phyloP scores from a whole-genome alignment of 2,888 invertebrate species.

The Endotricha flammealis region DNA sequence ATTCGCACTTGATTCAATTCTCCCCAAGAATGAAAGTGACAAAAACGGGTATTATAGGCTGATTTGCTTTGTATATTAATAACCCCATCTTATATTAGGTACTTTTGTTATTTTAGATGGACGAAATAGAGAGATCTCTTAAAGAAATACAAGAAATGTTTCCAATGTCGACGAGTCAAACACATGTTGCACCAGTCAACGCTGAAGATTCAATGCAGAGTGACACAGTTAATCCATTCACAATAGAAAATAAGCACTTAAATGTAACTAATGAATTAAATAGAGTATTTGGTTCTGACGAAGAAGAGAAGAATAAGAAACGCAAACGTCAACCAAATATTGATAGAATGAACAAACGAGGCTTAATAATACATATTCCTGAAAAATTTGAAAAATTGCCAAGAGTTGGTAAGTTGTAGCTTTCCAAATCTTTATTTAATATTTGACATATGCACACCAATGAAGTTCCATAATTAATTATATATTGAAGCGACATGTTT shows the following conservation, averaged over 20 bases:
- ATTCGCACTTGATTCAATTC: too few relatives aligned
- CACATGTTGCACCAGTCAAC: conserved; percentile 13
- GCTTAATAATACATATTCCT: conserved; percentile 24
- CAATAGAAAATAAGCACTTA: conserved; percentile 31
- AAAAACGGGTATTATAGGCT: not conserved
- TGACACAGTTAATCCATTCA: conserved; percentile 16
- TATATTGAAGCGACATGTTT: conserved; percentile 2
- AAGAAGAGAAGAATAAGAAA: conserved; percentile 18
- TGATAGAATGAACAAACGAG: conserved; percentile 17
- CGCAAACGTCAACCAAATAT: not conserved
- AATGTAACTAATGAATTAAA: conserved; percentile 34
- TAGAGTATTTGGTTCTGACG: conserved; percentile 36
- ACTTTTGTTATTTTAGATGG: conserved; percentile 33
- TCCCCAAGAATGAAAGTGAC: not conserved
- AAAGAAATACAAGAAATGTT: conserved; percentile 46
- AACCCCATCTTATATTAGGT: too few relatives aligned
- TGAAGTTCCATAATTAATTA: not conserved
- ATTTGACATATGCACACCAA: not conserved
- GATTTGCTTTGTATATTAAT: not conserved
- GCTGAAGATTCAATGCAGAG: not conserved
- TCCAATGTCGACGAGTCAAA: too few relatives aligned
- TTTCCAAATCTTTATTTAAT: too few relatives aligned
- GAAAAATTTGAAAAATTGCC: conserved; percentile 18
- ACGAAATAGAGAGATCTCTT: conserved; percentile 47
- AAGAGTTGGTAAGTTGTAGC: conserved; percentile 24